Conservation (phyloP, 2,888 invertebrate genomes). For the Buathra laborator region DNA sequence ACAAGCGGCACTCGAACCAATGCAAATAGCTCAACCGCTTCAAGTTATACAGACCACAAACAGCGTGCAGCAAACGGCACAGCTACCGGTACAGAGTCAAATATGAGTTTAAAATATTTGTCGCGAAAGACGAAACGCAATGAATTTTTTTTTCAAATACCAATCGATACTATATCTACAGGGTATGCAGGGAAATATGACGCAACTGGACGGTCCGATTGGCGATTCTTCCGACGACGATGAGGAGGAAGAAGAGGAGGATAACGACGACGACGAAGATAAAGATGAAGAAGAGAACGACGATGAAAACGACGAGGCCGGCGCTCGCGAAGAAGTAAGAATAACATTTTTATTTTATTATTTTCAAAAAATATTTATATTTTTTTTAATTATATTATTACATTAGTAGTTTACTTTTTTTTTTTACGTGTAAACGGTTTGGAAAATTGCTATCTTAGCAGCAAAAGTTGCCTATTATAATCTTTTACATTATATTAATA, state of each 20-base stretch:
- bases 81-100: slow-evolving; percentile 78
- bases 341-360: slow-evolving; percentile 14
- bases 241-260: slow-evolving; percentile 92
- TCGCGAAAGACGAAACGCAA: not conserved
- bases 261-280: slow-evolving; percentile 85
- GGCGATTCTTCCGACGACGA: slow-evolving; percentile 92
- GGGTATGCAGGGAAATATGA: slow-evolving; percentile 79
- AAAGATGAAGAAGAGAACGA: slow-evolving; percentile 86
- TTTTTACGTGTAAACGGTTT: not conserved
- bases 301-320: slow-evolving; percentile 84
- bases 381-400: not conserved
- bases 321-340: slow-evolving; percentile 82
- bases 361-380: not conserved
- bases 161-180: slow-evolving; percentile 31
- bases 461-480: too few relatives aligned
- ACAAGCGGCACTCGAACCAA: slow-evolving; percentile 84
- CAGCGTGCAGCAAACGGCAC: slow-evolving; percentile 77
- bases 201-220: slow-evolving; percentile 88
- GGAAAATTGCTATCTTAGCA: too few relatives aligned
- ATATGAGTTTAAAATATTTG: slow-evolving; percentile 63
- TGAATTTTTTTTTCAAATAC: slow-evolving; percentile 14
- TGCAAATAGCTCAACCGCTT: slow-evolving; percentile 80
- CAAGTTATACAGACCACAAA: slow-evolving; percentile 77
- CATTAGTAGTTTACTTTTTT: slow-evolving; percentile 23
- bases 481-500: too few relatives aligned